Evolutionary conservation across 2,797 vertebrate species (phyloP).

Genomic region (Cetoscarus ocellatus): DNA sequence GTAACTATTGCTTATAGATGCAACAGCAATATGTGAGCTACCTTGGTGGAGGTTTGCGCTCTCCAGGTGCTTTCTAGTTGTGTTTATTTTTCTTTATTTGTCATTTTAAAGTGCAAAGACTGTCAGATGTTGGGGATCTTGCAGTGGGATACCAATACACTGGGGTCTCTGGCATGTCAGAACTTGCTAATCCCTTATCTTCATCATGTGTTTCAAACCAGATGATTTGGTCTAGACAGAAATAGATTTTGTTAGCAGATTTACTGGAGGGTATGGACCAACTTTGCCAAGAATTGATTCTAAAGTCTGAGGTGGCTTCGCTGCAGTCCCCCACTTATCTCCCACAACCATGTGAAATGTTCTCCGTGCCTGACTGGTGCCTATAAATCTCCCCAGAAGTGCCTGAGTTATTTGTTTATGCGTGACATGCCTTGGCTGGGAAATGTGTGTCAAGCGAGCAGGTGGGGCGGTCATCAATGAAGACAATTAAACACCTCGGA

Average conservation of each 20-base stretch:
- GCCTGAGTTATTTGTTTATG: slow-evolving; percentile 78
- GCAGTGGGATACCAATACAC: too few relatives aligned
- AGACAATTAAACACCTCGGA: slow-evolving; percentile 85
- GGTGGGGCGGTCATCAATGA: slow-evolving; percentile 82
- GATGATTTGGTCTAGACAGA: slow-evolving; percentile 6
- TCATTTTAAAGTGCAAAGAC: too few relatives aligned
- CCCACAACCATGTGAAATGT: not conserved
- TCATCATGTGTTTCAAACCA: not conserved
- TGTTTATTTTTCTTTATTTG: too few relatives aligned
- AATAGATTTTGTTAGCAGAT: not conserved
- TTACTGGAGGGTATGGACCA: too few relatives aligned
- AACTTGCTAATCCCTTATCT: too few relatives aligned
- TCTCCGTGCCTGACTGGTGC: not conserved
- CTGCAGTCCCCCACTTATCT: not conserved
- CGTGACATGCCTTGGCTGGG: slow-evolving; percentile 73
- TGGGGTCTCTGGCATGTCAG: too few relatives aligned
- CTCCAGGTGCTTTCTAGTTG: too few relatives aligned
- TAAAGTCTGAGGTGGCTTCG: not conserved
- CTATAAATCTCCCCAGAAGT: slow-evolving; percentile 48
- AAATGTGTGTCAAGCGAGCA: slow-evolving; percentile 79
- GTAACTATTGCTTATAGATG: too few relatives aligned
- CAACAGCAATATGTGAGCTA: too few relatives aligned
- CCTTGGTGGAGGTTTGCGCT: too few relatives aligned
- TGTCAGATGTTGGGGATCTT: too few relatives aligned
- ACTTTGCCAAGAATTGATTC: not conserved